A percentile compares a stretch with the other conserved stretches of the same genome.
Conservation (phyloP, 2,888 invertebrate genomes). For the Anthophora plumipes region DNA sequence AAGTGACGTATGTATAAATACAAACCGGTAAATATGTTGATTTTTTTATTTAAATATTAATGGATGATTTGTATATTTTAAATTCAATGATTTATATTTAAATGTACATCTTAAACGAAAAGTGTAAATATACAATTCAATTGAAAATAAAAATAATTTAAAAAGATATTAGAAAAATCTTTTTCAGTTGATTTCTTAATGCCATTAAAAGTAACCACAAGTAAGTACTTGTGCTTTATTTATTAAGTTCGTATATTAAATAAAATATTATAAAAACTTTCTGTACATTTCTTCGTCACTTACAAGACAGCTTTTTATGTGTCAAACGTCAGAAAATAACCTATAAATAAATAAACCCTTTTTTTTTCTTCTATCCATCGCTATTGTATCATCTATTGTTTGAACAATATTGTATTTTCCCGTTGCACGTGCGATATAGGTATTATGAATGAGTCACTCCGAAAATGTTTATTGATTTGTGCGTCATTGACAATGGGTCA, state of each 20-base stretch:
- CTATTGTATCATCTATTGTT: background rate
- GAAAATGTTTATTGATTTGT: background rate
- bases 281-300: background rate
- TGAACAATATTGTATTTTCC: background rate
- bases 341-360: background rate
- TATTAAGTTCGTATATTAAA: background rate
- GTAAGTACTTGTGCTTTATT: background rate
- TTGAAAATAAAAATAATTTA: background rate
- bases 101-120: background rate
- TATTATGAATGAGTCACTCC: background rate
- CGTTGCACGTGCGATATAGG: background rate
- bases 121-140: background rate
- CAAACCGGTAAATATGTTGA: background rate
- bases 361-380: background rate
- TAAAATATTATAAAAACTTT: background rate
- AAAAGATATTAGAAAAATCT: background rate
- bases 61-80: background rate
- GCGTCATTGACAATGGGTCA: background rate
- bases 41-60: background rate
- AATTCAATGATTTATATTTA: background rate
- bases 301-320: background rate
- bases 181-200: background rate
- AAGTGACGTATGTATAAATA: conserved; percentile 12
- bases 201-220: background rate
- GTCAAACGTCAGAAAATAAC: background rate